These are phyloP conservation scores for Steinernema feltiae DNA, from an alignment of 1,140 invertebrate genomes.

Conservation along the genomic window DNA sequence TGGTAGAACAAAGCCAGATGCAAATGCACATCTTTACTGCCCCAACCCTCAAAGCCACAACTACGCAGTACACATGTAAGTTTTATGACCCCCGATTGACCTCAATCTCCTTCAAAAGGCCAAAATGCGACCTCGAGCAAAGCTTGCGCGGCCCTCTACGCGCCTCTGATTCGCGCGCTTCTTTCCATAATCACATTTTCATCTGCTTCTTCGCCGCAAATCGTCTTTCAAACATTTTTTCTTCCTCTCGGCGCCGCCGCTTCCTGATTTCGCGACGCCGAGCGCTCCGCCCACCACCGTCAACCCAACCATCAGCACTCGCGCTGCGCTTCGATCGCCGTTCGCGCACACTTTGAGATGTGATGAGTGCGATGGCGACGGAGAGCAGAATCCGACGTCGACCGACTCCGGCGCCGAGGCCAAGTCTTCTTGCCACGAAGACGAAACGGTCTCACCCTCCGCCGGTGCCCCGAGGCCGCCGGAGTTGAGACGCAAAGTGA, in stretches of 20 bases:
- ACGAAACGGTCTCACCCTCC: background rate
- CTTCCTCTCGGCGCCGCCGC: background rate
- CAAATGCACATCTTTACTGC: too few relatives aligned
- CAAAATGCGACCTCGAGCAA: background rate
- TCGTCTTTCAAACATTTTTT: background rate
- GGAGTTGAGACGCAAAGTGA: background rate
- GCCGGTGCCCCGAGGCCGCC: background rate
- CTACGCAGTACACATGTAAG: too few relatives aligned
- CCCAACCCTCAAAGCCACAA: too few relatives aligned
- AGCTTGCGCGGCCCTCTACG: background rate
- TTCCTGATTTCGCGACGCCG: background rate
- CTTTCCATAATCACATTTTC: background rate
- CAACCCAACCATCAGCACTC: background rate
- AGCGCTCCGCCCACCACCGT: background rate
- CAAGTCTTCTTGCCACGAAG: background rate
- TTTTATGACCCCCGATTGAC: background rate
- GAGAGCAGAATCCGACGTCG: background rate
- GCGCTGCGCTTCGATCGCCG: too few relatives aligned
- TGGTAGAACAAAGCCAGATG: too few relatives aligned
- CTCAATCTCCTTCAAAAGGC: background rate
- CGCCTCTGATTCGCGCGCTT: background rate
- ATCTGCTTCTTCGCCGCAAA: background rate
- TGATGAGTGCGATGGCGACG: background rate
- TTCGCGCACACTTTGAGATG: background rate
- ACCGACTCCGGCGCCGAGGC: background rate